A percentile compares a stretch with the other conserved stretches of the same genome.
Conservation (phyloP, 2,888 invertebrate species). For the Anthrax anthrax region DNA sequence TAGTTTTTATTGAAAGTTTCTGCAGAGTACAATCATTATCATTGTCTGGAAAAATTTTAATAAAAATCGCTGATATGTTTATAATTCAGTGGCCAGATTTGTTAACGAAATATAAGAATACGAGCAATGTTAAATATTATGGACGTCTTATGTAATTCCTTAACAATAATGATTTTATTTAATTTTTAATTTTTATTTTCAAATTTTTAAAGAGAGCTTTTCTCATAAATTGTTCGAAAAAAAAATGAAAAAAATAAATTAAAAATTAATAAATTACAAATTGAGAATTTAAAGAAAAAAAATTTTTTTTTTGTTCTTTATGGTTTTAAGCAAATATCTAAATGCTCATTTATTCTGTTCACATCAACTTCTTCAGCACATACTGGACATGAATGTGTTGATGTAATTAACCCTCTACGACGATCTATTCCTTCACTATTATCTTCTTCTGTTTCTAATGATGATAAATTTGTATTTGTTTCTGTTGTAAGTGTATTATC, state of each 20-base stretch:
- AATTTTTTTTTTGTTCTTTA: neutral
- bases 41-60: constrained; percentile 73
- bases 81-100: constrained; percentile 78
- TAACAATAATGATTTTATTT: neutral
- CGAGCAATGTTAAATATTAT: constrained; percentile 56
- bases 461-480: neutral
- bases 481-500: neutral
- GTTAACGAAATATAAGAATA: constrained; percentile 37
- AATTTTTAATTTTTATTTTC: no score
- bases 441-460: constrained; percentile 10
- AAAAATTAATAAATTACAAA: neutral
- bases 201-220: no score
- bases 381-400: constrained; percentile 24
- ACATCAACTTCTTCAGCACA: constrained; percentile 24
- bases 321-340: constrained; percentile 20
- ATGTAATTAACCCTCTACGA: constrained; percentile 19
- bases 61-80: constrained; percentile 68
- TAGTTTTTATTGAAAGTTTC: constrained; percentile 88
- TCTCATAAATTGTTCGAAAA: no score
- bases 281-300: no score
- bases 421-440: constrained; percentile 15
- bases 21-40: constrained; percentile 85
- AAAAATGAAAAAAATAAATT: no score
- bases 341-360: constrained; percentile 23
- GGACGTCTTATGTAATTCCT: constrained; percentile 34